Evolutionary conservation across 2,888 invertebrate species (phyloP).

Genomic region (Euproctis similis): DNA sequence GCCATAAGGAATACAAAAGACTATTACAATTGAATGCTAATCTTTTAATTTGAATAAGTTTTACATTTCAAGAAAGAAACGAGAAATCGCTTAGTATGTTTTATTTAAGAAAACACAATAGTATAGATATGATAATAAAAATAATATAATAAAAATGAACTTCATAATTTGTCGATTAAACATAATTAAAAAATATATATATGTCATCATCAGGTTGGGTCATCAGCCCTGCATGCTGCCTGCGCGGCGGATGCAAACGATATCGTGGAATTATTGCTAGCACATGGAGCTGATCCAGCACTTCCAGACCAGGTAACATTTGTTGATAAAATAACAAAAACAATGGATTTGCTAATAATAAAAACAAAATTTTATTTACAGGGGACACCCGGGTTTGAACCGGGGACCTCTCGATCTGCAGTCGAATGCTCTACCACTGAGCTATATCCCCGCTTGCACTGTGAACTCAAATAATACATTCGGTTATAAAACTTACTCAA

Average conservation of each 20-base stretch:
- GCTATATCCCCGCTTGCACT: constrained; percentile 57
- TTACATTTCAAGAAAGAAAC: no score
- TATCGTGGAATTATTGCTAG: constrained; percentile 80
- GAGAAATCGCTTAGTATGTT: no score
- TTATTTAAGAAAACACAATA: no score
- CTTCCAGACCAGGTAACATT: constrained; percentile 80
- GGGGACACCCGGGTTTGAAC: constrained; percentile 70
- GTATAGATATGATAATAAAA: no score
- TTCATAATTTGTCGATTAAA: not conserved
- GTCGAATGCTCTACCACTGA: constrained; percentile 70
- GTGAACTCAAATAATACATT: constrained; percentile 12
- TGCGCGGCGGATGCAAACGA: constrained; percentile 83
- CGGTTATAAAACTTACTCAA: constrained; percentile 2
- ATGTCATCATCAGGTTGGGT: constrained; percentile 70
- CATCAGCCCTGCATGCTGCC: constrained; percentile 84
- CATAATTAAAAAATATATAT: no score
- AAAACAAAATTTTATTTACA: constrained; percentile 9
- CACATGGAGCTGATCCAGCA: constrained; percentile 82
- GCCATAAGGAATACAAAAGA: no score
- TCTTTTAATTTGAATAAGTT: no score
- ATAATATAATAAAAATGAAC: no score
- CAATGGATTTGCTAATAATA: constrained; percentile 3
- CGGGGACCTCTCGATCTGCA: constrained; percentile 69
- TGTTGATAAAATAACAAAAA: not conserved
- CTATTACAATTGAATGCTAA: no score